Evolutionary conservation across 2,113 vertebrate species (phyloP).

Genomic region (Otus sunia): DNA sequence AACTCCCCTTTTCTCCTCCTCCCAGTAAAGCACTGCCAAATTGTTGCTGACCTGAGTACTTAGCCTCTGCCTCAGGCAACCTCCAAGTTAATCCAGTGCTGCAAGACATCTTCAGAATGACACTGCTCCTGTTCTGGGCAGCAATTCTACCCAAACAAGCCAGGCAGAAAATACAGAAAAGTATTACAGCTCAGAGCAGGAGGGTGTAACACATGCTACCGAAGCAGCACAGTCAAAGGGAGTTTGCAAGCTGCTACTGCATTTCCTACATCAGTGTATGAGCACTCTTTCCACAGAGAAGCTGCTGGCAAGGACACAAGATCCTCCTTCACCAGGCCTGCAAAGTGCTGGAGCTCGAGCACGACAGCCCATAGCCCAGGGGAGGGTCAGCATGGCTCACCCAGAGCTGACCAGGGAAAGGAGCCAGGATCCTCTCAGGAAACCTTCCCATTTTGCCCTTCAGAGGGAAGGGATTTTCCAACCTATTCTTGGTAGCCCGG

Average conservation of each 20-base stretch:
- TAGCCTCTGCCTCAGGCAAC: constrained; percentile 74
- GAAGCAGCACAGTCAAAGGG: not conserved
- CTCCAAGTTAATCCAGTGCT: constrained; percentile 72
- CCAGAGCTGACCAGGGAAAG: not conserved
- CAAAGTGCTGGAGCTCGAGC: not conserved
- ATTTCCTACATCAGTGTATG: not conserved
- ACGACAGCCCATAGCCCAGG: not conserved
- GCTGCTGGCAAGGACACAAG: not conserved
- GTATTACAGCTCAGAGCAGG: not conserved
- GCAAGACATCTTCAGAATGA: not conserved
- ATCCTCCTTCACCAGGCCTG: not conserved
- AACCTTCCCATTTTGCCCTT: not conserved
- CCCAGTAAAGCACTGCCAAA: constrained; percentile 49
- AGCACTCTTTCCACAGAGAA: not conserved
- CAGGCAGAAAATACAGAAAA: not conserved
- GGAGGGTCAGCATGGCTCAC: not conserved
- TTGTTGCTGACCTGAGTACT: constrained; percentile 65
- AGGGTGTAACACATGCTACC: not conserved
- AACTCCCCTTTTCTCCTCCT: constrained; percentile 72
- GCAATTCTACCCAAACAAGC: not conserved
- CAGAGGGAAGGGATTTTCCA: not conserved
- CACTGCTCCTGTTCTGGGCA: not conserved
- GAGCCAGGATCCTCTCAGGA: not conserved
- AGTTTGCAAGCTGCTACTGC: not conserved
- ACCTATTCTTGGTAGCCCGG: not conserved